Percentiles rank a stretch among this genome's conserved stretches.
Evolutionary conservation across 1,140 invertebrate species (phyloP).

Genomic region (Cephus cinctus): DNA sequence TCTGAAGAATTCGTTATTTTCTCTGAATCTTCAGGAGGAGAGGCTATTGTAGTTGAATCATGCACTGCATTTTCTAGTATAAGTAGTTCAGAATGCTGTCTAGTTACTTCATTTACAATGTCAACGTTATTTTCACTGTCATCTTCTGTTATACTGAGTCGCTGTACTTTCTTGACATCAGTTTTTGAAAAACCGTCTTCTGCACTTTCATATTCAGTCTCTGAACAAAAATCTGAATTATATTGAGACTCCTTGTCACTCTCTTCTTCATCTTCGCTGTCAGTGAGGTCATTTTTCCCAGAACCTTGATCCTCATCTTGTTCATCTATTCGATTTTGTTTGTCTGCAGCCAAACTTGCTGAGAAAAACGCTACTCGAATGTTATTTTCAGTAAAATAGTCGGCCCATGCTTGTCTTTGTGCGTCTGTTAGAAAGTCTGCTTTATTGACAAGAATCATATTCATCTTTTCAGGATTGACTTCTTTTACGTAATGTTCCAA

Average conservation of each 20-base stretch:
- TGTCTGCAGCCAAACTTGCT: slow-evolving; percentile 63
- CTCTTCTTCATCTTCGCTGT: slow-evolving; percentile 21
- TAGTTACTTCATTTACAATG: background rate
- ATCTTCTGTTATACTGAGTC: too few relatives aligned
- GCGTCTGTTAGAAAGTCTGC: slow-evolving; percentile 86
- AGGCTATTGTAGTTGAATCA: slow-evolving; percentile 2
- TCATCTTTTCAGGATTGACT: slow-evolving; percentile 73
- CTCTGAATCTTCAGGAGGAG: slow-evolving; percentile 27
- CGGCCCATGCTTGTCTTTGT: slow-evolving; percentile 83
- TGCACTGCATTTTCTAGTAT: slow-evolving; percentile 7
- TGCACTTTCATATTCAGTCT: slow-evolving; percentile 42
- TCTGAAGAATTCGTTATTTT: slow-evolving; percentile 33
- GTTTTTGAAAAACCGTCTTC: slow-evolving; percentile 51
- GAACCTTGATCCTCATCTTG: slow-evolving; percentile 43
- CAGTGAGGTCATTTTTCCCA: slow-evolving; percentile 35
- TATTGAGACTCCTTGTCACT: slow-evolving; percentile 23
- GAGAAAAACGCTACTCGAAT: slow-evolving; percentile 84
- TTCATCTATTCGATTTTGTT: slow-evolving; percentile 33
- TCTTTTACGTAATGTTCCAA: slow-evolving; percentile 93
- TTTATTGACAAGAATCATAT: slow-evolving; percentile 92
- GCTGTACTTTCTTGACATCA: slow-evolving; percentile 47
- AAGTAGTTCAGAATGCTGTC: too few relatives aligned
- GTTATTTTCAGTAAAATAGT: slow-evolving; percentile 76
- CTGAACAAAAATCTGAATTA: slow-evolving; percentile 25
- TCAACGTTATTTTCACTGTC: slow-evolving; percentile 33